Percentiles rank a stretch among this genome's conserved stretches.
These are phyloP conservation scores for Drosophila pruinosa DNA, from an alignment of 1,140 invertebrate species.

Conservation along the genomic window DNA sequence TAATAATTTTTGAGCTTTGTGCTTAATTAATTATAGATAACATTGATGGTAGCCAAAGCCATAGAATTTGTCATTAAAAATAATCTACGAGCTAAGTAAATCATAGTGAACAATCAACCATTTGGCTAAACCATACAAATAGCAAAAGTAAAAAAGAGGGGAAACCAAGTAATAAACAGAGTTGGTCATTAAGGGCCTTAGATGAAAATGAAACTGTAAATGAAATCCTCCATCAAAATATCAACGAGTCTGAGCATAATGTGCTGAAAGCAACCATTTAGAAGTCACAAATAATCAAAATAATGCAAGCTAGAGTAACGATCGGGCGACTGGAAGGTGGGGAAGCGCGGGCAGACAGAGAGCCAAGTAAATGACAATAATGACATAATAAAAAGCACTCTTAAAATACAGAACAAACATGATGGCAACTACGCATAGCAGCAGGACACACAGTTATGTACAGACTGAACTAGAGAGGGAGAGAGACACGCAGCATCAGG, in stretches of 20 bases:
- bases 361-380: constrained; percentile 76
- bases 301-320: constrained; percentile 53
- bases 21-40: constrained; percentile 1
- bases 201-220: constrained; percentile 39
- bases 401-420: constrained; percentile 66
- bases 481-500: constrained; percentile 40
- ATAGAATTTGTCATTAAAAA: constrained; percentile 32
- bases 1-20: background rate
- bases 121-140: background rate
- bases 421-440: constrained; percentile 45
- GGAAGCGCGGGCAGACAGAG: constrained; percentile 8
- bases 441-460: constrained; percentile 18
- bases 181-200: constrained; percentile 31
- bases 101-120: constrained; percentile 14
- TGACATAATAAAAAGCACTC: constrained; percentile 78
- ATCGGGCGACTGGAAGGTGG: background rate
- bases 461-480: constrained; percentile 8
- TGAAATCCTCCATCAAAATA: constrained; percentile 53
- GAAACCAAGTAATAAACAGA: constrained; percentile 23
- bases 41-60: background rate
- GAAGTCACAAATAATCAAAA: constrained; percentile 73
- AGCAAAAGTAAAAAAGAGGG: background rate
- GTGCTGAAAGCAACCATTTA: constrained; percentile 61
- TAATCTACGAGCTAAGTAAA: constrained; percentile 31
- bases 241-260: constrained; percentile 63